phyloP scores from a whole-genome alignment of 2,888 invertebrate genomes.

The Palloptera scutellata region DNA sequence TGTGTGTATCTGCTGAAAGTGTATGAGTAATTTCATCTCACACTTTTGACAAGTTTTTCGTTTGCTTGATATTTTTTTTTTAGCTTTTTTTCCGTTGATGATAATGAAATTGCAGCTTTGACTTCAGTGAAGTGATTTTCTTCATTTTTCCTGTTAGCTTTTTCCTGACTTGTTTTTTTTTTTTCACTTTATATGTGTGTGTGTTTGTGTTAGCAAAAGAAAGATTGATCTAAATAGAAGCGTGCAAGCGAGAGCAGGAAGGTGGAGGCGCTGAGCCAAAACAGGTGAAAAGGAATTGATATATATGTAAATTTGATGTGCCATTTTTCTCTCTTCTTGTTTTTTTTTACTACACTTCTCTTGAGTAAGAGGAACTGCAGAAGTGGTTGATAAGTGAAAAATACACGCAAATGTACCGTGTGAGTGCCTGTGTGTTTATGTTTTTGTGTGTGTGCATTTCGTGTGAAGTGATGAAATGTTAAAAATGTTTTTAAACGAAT shows the following conservation, averaged over 20 bases:
- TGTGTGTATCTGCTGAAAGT: neutral
- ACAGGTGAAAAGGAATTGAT: too few relatives aligned
- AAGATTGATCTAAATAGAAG: too few relatives aligned
- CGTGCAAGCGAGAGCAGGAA: too few relatives aligned
- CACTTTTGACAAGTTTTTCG: neutral
- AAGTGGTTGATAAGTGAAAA: conserved; percentile 22
- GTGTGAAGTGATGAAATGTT: conserved; percentile 15
- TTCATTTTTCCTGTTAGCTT: neutral
- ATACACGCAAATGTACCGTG: conserved; percentile 2
- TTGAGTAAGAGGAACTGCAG: too few relatives aligned
- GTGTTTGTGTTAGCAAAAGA: too few relatives aligned
- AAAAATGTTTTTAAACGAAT: conserved; percentile 8
- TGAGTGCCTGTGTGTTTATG: neutral
- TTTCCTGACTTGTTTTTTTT: too few relatives aligned
- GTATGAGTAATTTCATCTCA: neutral
- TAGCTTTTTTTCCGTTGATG: neutral
- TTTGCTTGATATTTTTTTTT: neutral
- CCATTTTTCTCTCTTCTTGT: too few relatives aligned
- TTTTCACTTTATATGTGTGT: too few relatives aligned
- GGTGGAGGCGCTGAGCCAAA: too few relatives aligned
- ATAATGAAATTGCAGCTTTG: conserved; percentile 21
- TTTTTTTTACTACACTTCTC: too few relatives aligned
- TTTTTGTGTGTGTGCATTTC: neutral
- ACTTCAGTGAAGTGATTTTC: conserved; percentile 21
- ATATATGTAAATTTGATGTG: too few relatives aligned